Conservation (phyloP, 1,140 invertebrate genomes). For the Aporrectodea caliginosa region DNA sequence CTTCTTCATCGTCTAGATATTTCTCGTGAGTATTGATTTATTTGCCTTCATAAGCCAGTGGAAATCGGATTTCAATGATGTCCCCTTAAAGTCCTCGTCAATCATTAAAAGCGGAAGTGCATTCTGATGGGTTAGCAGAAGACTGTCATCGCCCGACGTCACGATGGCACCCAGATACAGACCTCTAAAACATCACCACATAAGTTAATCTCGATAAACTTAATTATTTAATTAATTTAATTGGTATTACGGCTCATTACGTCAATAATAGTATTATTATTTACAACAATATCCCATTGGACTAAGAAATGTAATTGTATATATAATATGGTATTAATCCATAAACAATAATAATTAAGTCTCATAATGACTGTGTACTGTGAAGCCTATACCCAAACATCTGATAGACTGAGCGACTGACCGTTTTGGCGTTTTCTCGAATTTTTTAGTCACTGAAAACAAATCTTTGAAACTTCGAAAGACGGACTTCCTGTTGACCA, state of each 20-base stretch:
- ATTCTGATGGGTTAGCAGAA: neutral
- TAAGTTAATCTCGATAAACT: neutral
- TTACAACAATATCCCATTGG: too few relatives aligned
- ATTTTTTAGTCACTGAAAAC: neutral
- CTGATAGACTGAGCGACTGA: too few relatives aligned
- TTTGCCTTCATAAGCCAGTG: neutral
- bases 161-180: neutral
- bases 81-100: neutral
- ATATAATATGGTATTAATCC: too few relatives aligned
- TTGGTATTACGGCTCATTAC: too few relatives aligned
- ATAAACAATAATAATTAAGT: too few relatives aligned
- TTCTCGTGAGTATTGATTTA: neutral
- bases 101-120: neutral
- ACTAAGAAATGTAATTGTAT: too few relatives aligned
- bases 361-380: too few relatives aligned
- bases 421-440: neutral
- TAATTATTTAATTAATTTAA: neutral
- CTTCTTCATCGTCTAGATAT: neutral
- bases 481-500: neutral
- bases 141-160: neutral
- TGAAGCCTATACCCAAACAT: too few relatives aligned
- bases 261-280: too few relatives aligned
- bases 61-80: neutral
- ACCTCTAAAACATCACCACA: neutral
- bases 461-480: slow-evolving; percentile 3